Base-by-base conservation (phyloP, 2,888 invertebrate species). In the Heliconius ethilla region DNA sequence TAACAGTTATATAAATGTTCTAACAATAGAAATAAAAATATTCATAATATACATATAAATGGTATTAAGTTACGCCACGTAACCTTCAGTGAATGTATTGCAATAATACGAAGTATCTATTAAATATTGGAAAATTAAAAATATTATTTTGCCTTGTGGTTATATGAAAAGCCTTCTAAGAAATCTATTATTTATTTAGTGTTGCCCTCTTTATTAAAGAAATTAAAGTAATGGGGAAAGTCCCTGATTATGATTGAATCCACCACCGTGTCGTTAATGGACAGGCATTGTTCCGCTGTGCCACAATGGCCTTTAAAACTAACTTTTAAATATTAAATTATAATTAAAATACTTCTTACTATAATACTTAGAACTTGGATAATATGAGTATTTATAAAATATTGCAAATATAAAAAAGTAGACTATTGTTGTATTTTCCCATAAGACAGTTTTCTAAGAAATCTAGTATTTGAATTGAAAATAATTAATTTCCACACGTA, bases 1-100 rank as follows among this genome's bases (percentile, higher is more conserved):
- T 66, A 37, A 67, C 37, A 15, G 37, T 67, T n/a, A 37, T 67
- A n/a, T 67, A 62, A 62, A 62, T 4, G 25, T 27, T 27, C 4
- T 62, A 62, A 62, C 66, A 67, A 67, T 67, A 37, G 66, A 66
- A 66, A 33, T 66, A 18, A 66, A 22, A 66, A 33, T 66, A 37
- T 66, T 37, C 10, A 66, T n/a, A 37, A 67, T 13, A 67, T 40
- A 67, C 9, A 37, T 11, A 33, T 37, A 63, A 67, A 67, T 67
- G 37, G 37, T 67, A n/a, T 37, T 37, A 67, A 13, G n/a, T 67
- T 66, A 37, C 66, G 63, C 27, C 27, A 29, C 1, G 1, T 18
- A 18, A 67, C 40, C 25, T 67, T 67, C 40, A 40, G 25, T 15
- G 25, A 5, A 40, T 67, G 40, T 40, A 67, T 67, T 67, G 37